phyloP scores from a whole-genome alignment of 2,888 invertebrate species.

The Leptopilina drosophilae region DNA sequence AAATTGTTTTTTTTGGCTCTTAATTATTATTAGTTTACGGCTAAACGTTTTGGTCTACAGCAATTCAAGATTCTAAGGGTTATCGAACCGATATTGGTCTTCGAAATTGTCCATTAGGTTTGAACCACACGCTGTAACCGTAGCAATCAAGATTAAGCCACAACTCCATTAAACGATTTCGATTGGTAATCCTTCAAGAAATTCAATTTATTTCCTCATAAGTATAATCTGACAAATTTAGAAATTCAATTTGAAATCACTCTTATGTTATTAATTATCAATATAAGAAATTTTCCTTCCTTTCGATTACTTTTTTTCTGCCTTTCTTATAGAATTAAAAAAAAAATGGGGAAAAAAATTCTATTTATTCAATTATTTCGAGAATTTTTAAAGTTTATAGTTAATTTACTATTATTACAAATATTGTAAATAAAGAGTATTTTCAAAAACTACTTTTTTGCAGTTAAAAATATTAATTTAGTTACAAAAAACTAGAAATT shows the following conservation, averaged over 20 bases:
- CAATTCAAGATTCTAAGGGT: constrained; percentile 25
- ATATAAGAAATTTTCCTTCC: background rate
- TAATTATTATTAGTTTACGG: constrained; percentile 6
- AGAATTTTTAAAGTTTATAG: too few relatives aligned
- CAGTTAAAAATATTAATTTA: too few relatives aligned
- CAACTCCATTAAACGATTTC: constrained; percentile 38
- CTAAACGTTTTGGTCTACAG: constrained; percentile 6
- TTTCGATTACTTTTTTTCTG: too few relatives aligned
- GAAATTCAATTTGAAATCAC: constrained; percentile 38
- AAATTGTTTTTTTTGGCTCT: too few relatives aligned
- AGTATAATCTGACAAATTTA: constrained; percentile 35
- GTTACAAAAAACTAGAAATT: too few relatives aligned
- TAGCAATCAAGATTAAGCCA: constrained; percentile 31
- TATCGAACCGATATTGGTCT: constrained; percentile 37
- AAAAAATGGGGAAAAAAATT: too few relatives aligned
- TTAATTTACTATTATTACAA: too few relatives aligned
- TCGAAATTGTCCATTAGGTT: constrained; percentile 35
- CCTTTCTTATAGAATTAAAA: too few relatives aligned
- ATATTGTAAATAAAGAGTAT: too few relatives aligned
- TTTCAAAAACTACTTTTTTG: too few relatives aligned
- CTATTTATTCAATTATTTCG: too few relatives aligned
- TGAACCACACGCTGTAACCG: constrained; percentile 36
- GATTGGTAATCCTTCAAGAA: constrained; percentile 29
- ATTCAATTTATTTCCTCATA: constrained; percentile 17
- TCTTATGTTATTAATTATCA: constrained; percentile 3